These are phyloP conservation scores for Yponomeuta malinellus DNA, from an alignment of 2,888 invertebrate genomes.

Conservation along the genomic window DNA sequence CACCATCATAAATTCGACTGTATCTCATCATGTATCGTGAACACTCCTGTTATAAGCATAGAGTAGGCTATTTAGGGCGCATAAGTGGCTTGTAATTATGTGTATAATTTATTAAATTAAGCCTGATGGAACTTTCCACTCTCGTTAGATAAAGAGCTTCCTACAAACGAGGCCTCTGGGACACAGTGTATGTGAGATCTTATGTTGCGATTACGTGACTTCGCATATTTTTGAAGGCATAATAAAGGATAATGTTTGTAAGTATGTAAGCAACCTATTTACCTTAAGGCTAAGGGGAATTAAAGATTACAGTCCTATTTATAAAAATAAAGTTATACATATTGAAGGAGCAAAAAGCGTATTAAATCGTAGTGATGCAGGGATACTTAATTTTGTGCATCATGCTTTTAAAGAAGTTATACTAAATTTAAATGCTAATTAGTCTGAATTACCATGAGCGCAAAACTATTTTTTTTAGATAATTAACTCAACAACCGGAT, in stretches of 20 bases:
- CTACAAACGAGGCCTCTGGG: constrained; percentile 28
- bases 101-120: constrained; percentile 43
- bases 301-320: too few relatives aligned
- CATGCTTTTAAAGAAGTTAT: too few relatives aligned
- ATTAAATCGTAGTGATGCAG: too few relatives aligned
- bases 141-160: constrained; percentile 26
- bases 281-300: too few relatives aligned
- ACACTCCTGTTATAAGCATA: not conserved
- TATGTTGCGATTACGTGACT: constrained; percentile 14
- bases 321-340: too few relatives aligned
- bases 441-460: too few relatives aligned
- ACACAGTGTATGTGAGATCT: constrained; percentile 26
- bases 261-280: too few relatives aligned
- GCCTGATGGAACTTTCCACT: constrained; percentile 45
- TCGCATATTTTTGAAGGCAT: not conserved
- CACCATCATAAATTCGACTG: not conserved
- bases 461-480: too few relatives aligned
- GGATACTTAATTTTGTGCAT: too few relatives aligned
- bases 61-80: not conserved
- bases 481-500: too few relatives aligned
- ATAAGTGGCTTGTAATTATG: constrained; percentile 38
- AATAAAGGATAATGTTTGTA: not conserved
- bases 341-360: too few relatives aligned
- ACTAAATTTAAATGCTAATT: too few relatives aligned
- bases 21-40: not conserved